These are phyloP conservation scores for Drosophila pallidifrons DNA, from an alignment of 1,140 invertebrate genomes.

Conservation along the genomic window DNA sequence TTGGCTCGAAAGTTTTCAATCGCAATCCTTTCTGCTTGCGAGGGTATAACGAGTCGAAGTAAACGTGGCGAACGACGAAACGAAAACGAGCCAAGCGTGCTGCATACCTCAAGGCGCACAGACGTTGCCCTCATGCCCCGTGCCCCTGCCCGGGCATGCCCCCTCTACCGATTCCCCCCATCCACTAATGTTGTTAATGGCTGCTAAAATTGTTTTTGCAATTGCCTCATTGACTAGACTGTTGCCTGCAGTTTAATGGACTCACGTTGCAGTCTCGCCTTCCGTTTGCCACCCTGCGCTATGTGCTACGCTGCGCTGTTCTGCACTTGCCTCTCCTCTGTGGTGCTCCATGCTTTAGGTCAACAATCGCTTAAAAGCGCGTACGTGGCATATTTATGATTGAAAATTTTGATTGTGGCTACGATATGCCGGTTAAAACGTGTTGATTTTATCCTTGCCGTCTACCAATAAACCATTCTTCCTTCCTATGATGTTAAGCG, in stretches of 20 bases:
- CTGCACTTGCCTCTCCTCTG: not conserved
- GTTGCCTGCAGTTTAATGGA: conserved; percentile 66
- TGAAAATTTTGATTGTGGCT: conserved; percentile 64
- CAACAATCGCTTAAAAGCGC: conserved; percentile 75
- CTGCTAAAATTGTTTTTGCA: conserved; percentile 49
- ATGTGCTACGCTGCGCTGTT: not conserved
- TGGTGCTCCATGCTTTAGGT: conserved; percentile 69
- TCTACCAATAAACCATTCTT: not conserved
- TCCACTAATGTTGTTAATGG: no score
- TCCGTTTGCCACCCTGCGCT: not conserved
- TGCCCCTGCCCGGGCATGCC: not conserved
- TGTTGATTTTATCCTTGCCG: conserved; percentile 58
- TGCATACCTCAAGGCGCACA: no score
- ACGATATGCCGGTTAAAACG: conserved; percentile 46
- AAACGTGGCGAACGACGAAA: no score
- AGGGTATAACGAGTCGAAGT: no score
- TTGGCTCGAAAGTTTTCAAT: no score
- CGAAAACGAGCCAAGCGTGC: no score
- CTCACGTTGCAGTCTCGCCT: conserved; percentile 39
- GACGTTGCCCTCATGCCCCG: no score
- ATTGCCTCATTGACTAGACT: conserved; percentile 74
- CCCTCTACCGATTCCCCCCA: no score
- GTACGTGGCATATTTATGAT: conserved; percentile 79
- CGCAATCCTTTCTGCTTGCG: no score
- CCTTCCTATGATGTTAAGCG: not conserved